Evolutionary conservation across 2,888 invertebrate genomes (phyloP).

Genomic region (Eupithecia insigniata): DNA sequence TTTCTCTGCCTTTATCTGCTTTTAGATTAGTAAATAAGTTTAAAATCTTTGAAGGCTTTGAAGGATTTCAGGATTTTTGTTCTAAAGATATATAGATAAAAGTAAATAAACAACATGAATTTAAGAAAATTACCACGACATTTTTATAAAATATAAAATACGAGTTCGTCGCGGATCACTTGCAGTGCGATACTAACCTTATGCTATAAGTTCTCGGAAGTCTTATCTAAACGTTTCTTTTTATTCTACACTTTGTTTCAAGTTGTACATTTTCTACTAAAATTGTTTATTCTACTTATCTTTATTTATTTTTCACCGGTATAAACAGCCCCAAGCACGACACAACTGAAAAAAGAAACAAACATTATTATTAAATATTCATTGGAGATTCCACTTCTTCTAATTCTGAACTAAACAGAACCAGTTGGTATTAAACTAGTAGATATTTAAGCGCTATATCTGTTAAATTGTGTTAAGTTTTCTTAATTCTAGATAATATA

Average conservation of each 20-base stretch:
- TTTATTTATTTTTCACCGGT: slow-evolving; percentile 10
- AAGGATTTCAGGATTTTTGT: not conserved
- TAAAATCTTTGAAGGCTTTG: not conserved
- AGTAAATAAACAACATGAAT: not conserved
- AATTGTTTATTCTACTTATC: not conserved
- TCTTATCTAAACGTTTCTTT: not conserved
- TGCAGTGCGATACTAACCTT: not conserved
- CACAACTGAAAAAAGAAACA: slow-evolving; percentile 27
- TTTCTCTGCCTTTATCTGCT: not conserved
- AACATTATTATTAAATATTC: no score
- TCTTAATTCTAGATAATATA: no score
- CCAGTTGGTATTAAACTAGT: no score
- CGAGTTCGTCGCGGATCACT: not conserved
- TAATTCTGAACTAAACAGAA: no score
- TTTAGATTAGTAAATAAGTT: not conserved
- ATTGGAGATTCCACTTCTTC: no score
- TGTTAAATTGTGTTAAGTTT: no score
- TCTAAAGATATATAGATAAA: not conserved
- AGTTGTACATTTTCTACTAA: not conserved
- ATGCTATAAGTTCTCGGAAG: not conserved
- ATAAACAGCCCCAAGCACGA: slow-evolving; percentile 18
- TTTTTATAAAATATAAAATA: not conserved
- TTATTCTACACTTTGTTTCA: not conserved
- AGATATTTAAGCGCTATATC: no score
- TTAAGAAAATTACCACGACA: not conserved